These are phyloP conservation scores for Tor tambroides DNA, from an alignment of 2,113 vertebrate genomes.

Conservation along the genomic window DNA sequence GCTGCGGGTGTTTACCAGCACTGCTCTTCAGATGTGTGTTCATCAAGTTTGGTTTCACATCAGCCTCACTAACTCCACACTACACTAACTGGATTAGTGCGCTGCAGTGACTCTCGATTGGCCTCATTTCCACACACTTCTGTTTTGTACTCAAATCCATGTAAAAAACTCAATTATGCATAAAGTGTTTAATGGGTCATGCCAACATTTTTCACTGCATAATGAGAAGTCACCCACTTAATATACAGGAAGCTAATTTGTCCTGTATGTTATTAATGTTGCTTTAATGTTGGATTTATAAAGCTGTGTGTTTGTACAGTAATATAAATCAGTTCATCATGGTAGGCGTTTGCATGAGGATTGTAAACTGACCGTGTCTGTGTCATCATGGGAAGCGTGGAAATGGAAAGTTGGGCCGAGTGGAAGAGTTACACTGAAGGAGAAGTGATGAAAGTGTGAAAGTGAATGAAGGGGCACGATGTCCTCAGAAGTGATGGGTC, in stretches of 20 bases:
- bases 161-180: not conserved
- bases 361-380: not conserved
- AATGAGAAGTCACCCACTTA: not conserved
- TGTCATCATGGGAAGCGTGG: not conserved
- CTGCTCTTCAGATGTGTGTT: too few relatives aligned
- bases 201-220: not conserved
- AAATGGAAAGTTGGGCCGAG: not conserved
- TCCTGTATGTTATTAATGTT: not conserved
- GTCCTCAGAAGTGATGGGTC: conserved; percentile 30
- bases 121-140: not conserved
- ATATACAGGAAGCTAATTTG: not conserved
- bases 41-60: not conserved
- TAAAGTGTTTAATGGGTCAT: not conserved
- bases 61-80: not conserved
- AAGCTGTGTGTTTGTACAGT: not conserved
- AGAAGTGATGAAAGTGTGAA: not conserved
- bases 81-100: not conserved
- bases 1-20: not conserved
- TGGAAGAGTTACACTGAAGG: not conserved
- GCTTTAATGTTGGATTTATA: not conserved
- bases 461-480: conserved; percentile 15
- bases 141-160: not conserved
- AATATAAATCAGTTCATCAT: not conserved
- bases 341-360: not conserved
- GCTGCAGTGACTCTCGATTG: not conserved